Evolutionary conservation across 2,113 vertebrate genomes (phyloP), one percentile per base, ranked within the genome.

Genomic region (Tor tambroides): DNA sequence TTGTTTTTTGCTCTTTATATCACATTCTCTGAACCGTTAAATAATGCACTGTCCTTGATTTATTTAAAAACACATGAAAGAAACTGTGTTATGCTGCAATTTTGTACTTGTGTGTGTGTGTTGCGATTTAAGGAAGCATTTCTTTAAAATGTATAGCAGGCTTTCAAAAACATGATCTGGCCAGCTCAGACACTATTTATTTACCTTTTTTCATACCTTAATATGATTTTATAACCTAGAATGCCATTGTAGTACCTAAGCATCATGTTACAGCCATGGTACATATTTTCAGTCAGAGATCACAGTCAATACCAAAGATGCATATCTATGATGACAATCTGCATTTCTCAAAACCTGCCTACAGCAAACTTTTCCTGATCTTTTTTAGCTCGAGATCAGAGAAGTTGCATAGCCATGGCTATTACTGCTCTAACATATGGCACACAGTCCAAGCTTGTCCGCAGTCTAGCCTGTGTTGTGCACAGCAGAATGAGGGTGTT

Each of bases 281-380:
- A 43, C 9, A 41, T 9, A 6, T 76, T n/a, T 4, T 28, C n/a
- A 28, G n/a, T 76, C 74, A n/a, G 74, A 49, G 12, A 26, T 63
- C 59, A 19, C 14, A 81, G 43, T 65, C 14, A 17, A 15, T 17
- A 46, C 38, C 41, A 17, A 61, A 59, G 32, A 63, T 63, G 17
- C 21, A n/a, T 26, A 65, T 43, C 56, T 15, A 5, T 10, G 32
- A 12, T 28, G 65, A 71, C 7, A 4, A 71, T 21, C 30, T 38
- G 41, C 15, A 28, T 28, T 51, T 51, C 46, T 77, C 26, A 28
- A 77, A 46, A 76, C 74, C 41, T 76, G 21, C 41, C 21, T 15
- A 30, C 43, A 77, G 46, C 46, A 51, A 77, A 77, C 75, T 43
- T 77, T 10, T 51, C 75, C 75, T 49, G 41, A 49, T 76, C 41